Percentiles rank a stretch among this genome's conserved stretches.
Conservation (phyloP, 2,113 vertebrate species). For the Nesospiza acunhae region DNA sequence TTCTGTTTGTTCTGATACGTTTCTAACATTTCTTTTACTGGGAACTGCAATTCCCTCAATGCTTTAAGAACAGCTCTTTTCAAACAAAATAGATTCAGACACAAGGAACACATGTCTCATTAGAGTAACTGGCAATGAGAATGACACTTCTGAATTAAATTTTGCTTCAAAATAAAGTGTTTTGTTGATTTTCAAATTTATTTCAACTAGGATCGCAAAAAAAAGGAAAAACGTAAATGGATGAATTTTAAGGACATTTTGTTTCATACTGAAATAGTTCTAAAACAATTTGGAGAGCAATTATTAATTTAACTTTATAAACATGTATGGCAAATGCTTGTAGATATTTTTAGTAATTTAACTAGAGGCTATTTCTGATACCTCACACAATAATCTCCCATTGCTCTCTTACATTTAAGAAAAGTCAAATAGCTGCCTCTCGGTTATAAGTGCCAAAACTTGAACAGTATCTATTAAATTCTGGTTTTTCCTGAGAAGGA, state of each 20-base stretch:
- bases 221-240: background rate
- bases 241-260: background rate
- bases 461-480: background rate
- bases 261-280: background rate
- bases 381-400: background rate
- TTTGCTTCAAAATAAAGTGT: background rate
- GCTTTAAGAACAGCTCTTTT: conserved; percentile 14
- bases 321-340: background rate
- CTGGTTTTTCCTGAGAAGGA: background rate
- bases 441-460: background rate
- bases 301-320: background rate
- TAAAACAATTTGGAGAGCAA: background rate
- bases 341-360: background rate
- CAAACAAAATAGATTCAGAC: background rate
- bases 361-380: background rate
- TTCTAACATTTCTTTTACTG: conserved; percentile 7
- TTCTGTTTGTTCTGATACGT: background rate
- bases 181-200: conserved; percentile 27
- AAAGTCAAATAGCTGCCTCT: background rate
- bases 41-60: background rate
- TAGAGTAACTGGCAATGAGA: background rate
- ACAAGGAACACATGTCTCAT: background rate
- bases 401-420: background rate
- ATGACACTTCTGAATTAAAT: conserved; percentile 11
- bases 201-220: background rate